These are phyloP conservation scores for Saccostrea cuccullata DNA, from an alignment of 1,140 invertebrate genomes.

Conservation along the genomic window DNA sequence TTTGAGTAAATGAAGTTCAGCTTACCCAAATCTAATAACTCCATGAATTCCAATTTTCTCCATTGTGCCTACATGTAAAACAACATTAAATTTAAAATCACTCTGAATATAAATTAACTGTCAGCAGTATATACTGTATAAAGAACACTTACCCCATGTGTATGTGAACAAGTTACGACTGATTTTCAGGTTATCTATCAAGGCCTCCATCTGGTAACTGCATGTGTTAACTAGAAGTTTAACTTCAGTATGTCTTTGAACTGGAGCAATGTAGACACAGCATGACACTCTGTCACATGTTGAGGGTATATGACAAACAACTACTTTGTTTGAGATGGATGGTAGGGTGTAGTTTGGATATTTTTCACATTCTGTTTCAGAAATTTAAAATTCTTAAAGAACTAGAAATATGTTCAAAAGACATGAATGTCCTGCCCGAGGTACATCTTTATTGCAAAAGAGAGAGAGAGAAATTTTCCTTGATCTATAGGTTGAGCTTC, in stretches of 20 bases:
- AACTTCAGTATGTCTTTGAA: constrained; percentile 34
- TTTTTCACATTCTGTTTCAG: constrained; percentile 47
- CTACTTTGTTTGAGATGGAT: not conserved
- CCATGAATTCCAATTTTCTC: constrained; percentile 9
- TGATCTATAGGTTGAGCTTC: too few relatives aligned
- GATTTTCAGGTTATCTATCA: constrained; percentile 40
- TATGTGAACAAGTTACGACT: constrained; percentile 45
- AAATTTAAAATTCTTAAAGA: not conserved
- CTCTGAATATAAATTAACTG: not conserved
- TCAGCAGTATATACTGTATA: not conserved
- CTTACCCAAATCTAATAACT: not conserved
- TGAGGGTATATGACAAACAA: not conserved
- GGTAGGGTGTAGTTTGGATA: constrained; percentile 4
- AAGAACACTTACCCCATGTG: constrained; percentile 50
- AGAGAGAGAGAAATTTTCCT: too few relatives aligned
- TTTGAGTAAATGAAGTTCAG: not conserved
- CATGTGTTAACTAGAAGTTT: constrained; percentile 41
- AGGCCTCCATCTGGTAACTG: constrained; percentile 39
- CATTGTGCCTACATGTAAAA: not conserved
- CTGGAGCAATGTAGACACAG: constrained; percentile 40
- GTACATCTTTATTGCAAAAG: too few relatives aligned
- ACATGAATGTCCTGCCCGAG: too few relatives aligned
- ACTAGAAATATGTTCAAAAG: too few relatives aligned
- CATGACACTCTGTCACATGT: constrained; percentile 46
- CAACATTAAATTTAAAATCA: not conserved